A percentile compares a stretch with the other conserved stretches of the same genome.
Conservation (phyloP, 2,113 vertebrate species). For the Podarcis muralis region DNA sequence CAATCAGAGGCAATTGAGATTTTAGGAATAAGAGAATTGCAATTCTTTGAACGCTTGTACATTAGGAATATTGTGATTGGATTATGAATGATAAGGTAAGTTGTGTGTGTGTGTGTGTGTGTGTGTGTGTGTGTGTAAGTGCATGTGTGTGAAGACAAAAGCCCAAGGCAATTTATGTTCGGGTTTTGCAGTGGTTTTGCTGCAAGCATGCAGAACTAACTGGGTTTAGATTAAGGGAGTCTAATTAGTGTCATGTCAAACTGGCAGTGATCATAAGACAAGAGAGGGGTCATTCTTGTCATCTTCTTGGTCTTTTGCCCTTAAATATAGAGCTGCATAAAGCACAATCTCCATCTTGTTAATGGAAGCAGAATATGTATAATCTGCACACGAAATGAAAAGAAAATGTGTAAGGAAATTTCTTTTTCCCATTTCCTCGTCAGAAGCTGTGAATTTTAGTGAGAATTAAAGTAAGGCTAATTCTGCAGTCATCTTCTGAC, state of each 20-base stretch:
- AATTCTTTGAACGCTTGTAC: conserved; percentile 57
- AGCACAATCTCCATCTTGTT: conserved; percentile 85
- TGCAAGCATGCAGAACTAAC: conserved; percentile 85
- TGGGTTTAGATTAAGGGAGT: conserved; percentile 86
- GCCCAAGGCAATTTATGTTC: conserved; percentile 82
- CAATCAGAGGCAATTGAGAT: conserved; percentile 59
- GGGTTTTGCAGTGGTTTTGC: conserved; percentile 82
- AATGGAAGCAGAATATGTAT: conserved; percentile 86
- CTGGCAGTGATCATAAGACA: conserved; percentile 85
- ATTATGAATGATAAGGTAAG: conserved; percentile 68
- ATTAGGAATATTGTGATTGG: conserved; percentile 63
- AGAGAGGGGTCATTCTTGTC: conserved; percentile 86
- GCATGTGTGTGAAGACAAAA: conserved; percentile 76
- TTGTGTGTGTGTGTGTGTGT: conserved; percentile 46
- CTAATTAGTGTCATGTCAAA: conserved; percentile 90
- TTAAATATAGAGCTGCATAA: conserved; percentile 86
- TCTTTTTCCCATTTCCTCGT: conserved; percentile 86
- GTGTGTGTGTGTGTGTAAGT: conserved; percentile 13
- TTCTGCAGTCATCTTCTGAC: conserved; percentile 87
- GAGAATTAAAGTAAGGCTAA: conserved; percentile 89
- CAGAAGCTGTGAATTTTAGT: conserved; percentile 87
- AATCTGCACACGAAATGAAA: conserved; percentile 84
- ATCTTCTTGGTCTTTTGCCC: conserved; percentile 86
- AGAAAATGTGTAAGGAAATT: conserved; percentile 84
- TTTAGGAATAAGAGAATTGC: conserved; percentile 67